Evolutionary conservation across 2,797 vertebrate species (phyloP), one percentile per base, ranked within the genome.

Genomic region (Accipiter fasciatus): DNA sequence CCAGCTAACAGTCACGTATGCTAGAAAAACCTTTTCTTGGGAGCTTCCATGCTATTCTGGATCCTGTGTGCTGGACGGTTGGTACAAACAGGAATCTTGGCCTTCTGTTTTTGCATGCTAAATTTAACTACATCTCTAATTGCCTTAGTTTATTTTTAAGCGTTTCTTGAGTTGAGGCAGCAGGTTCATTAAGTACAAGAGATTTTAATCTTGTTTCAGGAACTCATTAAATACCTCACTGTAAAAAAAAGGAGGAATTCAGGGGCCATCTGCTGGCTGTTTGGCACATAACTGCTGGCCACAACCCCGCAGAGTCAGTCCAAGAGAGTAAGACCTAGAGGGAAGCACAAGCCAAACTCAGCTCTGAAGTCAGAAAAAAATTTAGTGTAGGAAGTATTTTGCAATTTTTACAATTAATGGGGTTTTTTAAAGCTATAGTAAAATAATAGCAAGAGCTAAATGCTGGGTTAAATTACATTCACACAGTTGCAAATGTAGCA

Each of bases 121-220:
- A 89, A 92, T 94, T 93, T 96, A 96, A 91, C 81, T 77, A 59
- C 84, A 37, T 77, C 59, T 94, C 93, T 95, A 97, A 96, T 92
- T 97, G 93, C 94, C 84, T 96, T 84, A 37, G 83, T 93, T 97
- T 96, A 89, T 92, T 96, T 95, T 95, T 93, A 96, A 96, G 86
- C 88, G 72, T 71, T 89, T 91, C 89, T 94, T 67, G 91, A 92
- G 72, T 91, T 64, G 86, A 89, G 86, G 93, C 88, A 94, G 86
- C 6, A 76, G 75, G 81, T 96, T 97, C 95, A 96, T 96, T 96
- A 96, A 96, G 87, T 78, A 71, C 46, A 80, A 87, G 52, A 94
- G 93, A 96, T 96, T 83, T 94, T 89, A 93, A 93, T 95, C 94
- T 94, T 57, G 73, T 89, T 96, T 87, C 91, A 94, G 84, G 82